Base-by-base conservation (phyloP, 2,113 vertebrate species). In the Gobiocypris rarus region DNA sequence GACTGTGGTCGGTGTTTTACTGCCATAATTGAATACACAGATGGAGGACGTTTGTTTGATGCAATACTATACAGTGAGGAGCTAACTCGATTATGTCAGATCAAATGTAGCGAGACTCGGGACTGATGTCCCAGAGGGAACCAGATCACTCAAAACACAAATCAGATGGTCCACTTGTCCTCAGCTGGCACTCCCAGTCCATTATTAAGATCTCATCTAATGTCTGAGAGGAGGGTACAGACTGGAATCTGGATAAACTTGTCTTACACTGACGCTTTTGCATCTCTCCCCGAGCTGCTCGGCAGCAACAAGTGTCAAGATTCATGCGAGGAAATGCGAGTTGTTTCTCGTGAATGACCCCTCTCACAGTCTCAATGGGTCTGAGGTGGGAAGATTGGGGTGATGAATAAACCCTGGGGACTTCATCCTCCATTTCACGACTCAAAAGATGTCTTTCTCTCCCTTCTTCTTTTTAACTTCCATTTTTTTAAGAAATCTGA, bases 391-490 rank as follows among this genome's bases (percentile, higher is more conserved):
- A 87, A 85, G 83, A 48, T 85, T 41, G 73, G 77, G 70, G 80
- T 87, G 78, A 79, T 85, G 83, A 87, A 85, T 85, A 83, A 85
- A 79, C 86, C 80, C 69, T 50, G 48, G 56, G 75, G 80, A 83
- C 83, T 85, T 85, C 56, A 87, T 82, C 70, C 83, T 79, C 83
- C 45, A 73, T 78, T 87, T 71, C 17, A n/a, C 45, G 58, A 63
- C 58, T 85, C 80, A 85, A 87, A 87, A 85, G 83, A 85, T 87
- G 83, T 87, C 83, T 77, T 85, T 85, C 86, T 82, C 83, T 85
- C 86, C 85, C 86, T 87, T 56, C 77, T 83, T 83, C 31, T 59
- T 74, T 59, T 85, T 83, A 61, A 58, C 75, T 73, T 83, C 80
- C 69, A 85, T 83, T 80, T 78, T 75, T 78, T 14, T n/a, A 14